phyloP scores from a whole-genome alignment of 2,113 vertebrate genomes.

The Barnardius zonarius region DNA sequence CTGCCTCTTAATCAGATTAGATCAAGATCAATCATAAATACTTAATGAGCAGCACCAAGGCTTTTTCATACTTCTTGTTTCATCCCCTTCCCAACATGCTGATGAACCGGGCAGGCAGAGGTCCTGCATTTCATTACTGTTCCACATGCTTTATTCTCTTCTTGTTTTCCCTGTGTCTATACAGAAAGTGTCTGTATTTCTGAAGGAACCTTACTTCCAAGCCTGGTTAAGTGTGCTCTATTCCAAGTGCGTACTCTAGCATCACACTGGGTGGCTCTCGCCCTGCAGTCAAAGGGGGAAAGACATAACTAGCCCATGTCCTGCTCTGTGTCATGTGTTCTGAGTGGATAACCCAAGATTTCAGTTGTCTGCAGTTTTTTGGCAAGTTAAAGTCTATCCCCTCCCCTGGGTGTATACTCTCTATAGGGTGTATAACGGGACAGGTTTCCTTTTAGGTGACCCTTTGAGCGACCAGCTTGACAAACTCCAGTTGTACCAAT shows the following conservation, averaged over 20 bases:
- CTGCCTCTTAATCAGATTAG: conserved; percentile 9
- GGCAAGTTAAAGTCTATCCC: neutral
- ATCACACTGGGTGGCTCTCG: neutral
- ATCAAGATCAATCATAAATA: conserved; percentile 30
- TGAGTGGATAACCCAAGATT: neutral
- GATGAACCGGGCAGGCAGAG: neutral
- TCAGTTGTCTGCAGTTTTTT: neutral
- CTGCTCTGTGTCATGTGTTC: accelerated
- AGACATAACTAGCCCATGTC: neutral
- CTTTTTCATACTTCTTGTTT: neutral
- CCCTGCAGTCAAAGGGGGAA: neutral
- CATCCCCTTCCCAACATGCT: neutral
- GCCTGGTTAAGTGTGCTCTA: neutral
- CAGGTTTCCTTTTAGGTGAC: neutral
- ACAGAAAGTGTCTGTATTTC: neutral
- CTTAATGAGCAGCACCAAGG: neutral
- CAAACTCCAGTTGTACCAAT: neutral
- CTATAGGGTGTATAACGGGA: no score
- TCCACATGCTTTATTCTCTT: accelerated
- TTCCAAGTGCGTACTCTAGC: neutral
- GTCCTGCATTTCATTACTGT: neutral
- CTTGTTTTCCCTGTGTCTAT: neutral
- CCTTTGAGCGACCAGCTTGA: neutral
- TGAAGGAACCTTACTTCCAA: neutral
- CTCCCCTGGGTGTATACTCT: neutral